Evolutionary conservation across 2,113 vertebrate genomes (phyloP), one percentile per base, ranked within the genome.

Genomic region (Silurus glanis): DNA sequence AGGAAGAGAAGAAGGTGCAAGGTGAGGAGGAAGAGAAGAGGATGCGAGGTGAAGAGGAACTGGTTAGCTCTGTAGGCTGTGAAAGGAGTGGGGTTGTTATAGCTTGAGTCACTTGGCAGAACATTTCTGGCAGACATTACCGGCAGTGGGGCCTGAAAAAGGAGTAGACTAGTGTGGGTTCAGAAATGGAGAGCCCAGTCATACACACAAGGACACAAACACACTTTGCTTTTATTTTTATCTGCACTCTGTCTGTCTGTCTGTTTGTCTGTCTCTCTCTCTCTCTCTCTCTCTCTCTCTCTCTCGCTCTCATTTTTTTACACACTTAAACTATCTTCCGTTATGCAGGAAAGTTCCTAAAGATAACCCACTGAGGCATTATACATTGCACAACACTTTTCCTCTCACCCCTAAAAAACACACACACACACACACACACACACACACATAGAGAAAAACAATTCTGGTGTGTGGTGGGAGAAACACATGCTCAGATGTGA

Each of bases 51-150:
- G 74, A 47, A 16, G 62, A 61, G 75, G 62, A 49, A 21, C 28
- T 71, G n/a, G 78, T 17, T 7, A 78, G 88, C 58, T 75, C 53
- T 78, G 82, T 28, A 83, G 55, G 25, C 71, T 78, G 61, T 28
- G 64, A 69, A 89, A 91, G 82, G 83, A 86, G 83, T 86, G 74
- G 86, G 28, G 78, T 87, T 90, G 86, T 92, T 93, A 89, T 7
- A 86, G 88, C 89, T 89, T 86, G 47, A 69, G 69, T 76, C 85
- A 67, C 83, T 86, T 90, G 91, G 91, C 91, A 89, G 91, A 78
- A 72, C 84, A 86, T 90, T 90, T 92, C 92, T 95, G 95, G 94
- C 95, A 94, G 93, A 92, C 90, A 92, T 93, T 91, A 93, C 85
- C 89, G 90, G 90, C 45, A 25, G n/a, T 89, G 94, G 93, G 96